phyloP scores from a whole-genome alignment of 35 echinoderm and acorn worm species.

The Apostichopus parvimensis region DNA sequence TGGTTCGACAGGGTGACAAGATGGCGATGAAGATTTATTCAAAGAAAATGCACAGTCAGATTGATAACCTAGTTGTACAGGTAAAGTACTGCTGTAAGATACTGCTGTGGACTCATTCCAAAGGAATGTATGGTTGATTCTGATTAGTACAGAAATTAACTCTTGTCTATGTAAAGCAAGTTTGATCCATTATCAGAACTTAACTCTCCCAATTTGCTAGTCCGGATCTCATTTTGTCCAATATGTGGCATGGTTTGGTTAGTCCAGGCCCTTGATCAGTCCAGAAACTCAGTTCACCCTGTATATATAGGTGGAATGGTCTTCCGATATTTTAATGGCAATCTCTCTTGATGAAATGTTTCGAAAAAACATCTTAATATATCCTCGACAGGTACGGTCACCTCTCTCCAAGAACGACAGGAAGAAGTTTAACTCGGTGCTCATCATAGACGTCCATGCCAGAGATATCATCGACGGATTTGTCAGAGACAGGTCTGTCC shows the following conservation, averaged over 20 bases:
- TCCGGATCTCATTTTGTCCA: too few species aligned
- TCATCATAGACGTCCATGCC: conserved; percentile 99
- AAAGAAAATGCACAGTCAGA: conserved; percentile 96
- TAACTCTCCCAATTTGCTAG: too few species aligned
- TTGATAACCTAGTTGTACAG: conserved; percentile 94
- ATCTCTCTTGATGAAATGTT: background rate
- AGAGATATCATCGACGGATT: conserved; percentile 99
- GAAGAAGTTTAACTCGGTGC: conserved; percentile 94
- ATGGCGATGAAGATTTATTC: conserved; percentile 96
- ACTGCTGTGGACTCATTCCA: background rate
- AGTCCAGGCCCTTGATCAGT: too few species aligned
- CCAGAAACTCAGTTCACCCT: too few species aligned
- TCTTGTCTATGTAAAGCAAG: too few species aligned
- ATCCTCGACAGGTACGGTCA: conserved; percentile 78
- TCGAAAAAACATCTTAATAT: background rate
- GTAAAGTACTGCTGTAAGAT: conserved; percentile 16
- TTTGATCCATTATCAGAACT: too few species aligned
- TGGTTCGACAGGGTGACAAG: conserved; percentile 87
- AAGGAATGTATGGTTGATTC: background rate
- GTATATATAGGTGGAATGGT: too few species aligned
- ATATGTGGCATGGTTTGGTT: too few species aligned
- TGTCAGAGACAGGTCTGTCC: conserved; percentile 92
- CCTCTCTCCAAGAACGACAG: conserved; percentile 95
- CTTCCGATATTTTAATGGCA: too few species aligned
- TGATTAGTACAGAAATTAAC: too few species aligned